Percentiles rank a stretch among this genome's conserved stretches.
Conservation (phyloP, 2,888 invertebrate species). For the Cerastoderma edule region DNA sequence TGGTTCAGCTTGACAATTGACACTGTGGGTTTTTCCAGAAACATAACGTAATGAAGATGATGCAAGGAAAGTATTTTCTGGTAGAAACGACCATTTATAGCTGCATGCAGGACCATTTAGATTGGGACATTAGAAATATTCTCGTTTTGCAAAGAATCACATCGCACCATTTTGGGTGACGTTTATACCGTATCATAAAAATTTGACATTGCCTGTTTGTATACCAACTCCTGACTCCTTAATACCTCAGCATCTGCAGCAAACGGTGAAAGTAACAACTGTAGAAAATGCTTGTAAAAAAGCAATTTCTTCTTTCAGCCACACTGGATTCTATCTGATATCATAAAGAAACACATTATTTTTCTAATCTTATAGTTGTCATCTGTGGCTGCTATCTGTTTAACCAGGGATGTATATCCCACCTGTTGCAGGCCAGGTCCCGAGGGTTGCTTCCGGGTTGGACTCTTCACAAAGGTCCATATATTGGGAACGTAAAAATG, state of each 20-base stretch:
- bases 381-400: no score
- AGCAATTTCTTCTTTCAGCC: no score
- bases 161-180: background rate
- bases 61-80: background rate
- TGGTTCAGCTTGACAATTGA: no score
- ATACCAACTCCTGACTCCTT: background rate
- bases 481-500: background rate
- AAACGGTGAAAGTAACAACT: background rate
- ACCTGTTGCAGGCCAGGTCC: background rate
- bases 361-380: no score
- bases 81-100: slow-evolving; percentile 4
- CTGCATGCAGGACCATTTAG: slow-evolving; percentile 1
- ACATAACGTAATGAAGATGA: background rate
- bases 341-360: no score
- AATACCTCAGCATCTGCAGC: background rate
- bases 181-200: no score
- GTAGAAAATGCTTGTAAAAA: background rate
- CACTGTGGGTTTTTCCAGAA: background rate
- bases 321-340: no score
- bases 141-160: background rate
- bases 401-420: background rate
- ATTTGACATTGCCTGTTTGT: no score
- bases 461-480: background rate
- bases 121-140: background rate
- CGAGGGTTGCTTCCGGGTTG: background rate